Evolutionary conservation across 1,140 invertebrate genomes (phyloP).

Genomic region (Aphaenogaster floridana): DNA sequence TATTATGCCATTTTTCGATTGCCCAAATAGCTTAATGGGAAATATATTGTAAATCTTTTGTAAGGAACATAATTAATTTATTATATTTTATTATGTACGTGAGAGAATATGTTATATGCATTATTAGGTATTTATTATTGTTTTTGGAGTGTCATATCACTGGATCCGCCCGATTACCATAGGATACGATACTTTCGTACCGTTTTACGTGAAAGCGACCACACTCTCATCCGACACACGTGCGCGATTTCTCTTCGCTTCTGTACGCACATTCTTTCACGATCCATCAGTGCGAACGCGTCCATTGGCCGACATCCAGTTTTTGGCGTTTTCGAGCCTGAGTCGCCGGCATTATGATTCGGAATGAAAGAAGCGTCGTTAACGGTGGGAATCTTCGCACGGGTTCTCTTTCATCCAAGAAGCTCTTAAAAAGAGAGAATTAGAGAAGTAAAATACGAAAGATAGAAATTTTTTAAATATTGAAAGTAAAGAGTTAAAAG

Average conservation of each 20-base stretch:
- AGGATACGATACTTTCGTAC: not conserved
- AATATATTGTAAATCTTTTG: not conserved
- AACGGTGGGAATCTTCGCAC: not conserved
- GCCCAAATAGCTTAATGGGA: not conserved
- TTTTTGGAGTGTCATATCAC: not conserved
- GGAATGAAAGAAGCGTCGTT: not conserved
- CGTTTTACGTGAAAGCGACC: constrained; percentile 52
- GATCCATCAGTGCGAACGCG: constrained; percentile 34
- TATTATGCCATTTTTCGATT: not conserved
- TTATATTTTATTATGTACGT: not conserved
- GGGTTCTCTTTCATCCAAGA: not conserved
- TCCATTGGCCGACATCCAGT: constrained; percentile 34
- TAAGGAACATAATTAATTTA: not conserved
- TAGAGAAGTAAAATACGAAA: not conserved
- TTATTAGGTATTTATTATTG: not conserved
- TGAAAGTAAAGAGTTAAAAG: not conserved
- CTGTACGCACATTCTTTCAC: constrained; percentile 49
- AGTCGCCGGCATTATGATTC: not conserved
- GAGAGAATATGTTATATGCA: not conserved
- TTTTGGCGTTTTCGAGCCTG: constrained; percentile 5
- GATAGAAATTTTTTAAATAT: not conserved
- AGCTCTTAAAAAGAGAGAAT: not conserved
- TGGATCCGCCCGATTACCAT: not conserved
- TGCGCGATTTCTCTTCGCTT: constrained; percentile 56
- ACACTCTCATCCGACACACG: constrained; percentile 16